These are phyloP conservation scores for Acipenser transmontanus DNA, from an alignment of 2,797 vertebrate species.

Conservation along the genomic window DNA sequence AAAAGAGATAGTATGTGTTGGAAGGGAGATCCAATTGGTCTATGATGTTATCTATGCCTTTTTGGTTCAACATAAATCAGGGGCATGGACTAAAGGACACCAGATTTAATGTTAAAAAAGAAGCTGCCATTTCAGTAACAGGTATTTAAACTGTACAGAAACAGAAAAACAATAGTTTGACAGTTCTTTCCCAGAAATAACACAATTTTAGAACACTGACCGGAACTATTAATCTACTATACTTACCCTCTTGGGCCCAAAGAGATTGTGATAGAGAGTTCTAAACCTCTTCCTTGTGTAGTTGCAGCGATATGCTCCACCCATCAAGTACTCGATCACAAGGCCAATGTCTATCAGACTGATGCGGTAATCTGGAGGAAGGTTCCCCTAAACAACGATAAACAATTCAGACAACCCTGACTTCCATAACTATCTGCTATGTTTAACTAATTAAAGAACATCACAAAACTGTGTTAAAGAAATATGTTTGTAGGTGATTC, in stretches of 20 bases:
- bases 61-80: no score
- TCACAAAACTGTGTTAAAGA: conserved; percentile 16
- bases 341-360: conserved; percentile 96
- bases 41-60: no score
- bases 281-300: conserved; percentile 95
- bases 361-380: conserved; percentile 96
- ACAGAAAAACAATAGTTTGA: no score
- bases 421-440: conserved; percentile 7
- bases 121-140: no score
- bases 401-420: background rate
- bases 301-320: conserved; percentile 95
- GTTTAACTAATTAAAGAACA: conserved; percentile 18
- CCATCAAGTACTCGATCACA: conserved; percentile 98
- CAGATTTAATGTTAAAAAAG: no score
- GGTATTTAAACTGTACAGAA: no score
- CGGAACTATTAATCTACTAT: no score
- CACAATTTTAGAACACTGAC: no score
- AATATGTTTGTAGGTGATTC: conserved; percentile 75
- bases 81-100: no score
- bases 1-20: no score
- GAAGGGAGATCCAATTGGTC: no score
- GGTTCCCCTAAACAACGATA: conserved; percentile 75
- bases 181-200: no score
- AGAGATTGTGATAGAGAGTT: conserved; percentile 95
- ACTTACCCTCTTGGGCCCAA: conserved; percentile 79